phyloP scores from a whole-genome alignment of 1,140 invertebrate species.

The Agraylea sexmaculata region DNA sequence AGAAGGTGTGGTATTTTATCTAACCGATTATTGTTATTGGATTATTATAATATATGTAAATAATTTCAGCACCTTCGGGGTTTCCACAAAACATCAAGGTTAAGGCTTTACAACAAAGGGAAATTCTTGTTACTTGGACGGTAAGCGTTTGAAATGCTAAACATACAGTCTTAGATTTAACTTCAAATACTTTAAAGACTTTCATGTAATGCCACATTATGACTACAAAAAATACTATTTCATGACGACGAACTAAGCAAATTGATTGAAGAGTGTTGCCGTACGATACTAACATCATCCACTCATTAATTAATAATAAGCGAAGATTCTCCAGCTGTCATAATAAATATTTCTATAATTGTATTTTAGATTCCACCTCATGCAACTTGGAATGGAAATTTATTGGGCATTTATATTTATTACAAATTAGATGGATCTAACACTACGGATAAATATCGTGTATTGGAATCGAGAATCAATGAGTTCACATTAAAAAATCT shows the following conservation, averaged over 20 bases:
- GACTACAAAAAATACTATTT: too few relatives aligned
- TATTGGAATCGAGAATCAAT: constrained; percentile 41
- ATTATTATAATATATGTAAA: neutral
- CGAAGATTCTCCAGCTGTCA: too few relatives aligned
- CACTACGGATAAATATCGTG: constrained; percentile 18
- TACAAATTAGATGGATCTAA: constrained; percentile 7
- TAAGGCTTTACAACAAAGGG: too few relatives aligned
- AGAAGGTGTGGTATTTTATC: constrained; percentile 34
- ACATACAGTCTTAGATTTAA: neutral
- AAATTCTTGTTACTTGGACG: too few relatives aligned
- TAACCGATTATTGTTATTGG: neutral
- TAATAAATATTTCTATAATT: too few relatives aligned
- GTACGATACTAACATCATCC: too few relatives aligned
- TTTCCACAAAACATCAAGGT: too few relatives aligned
- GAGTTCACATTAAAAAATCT: constrained; percentile 51
- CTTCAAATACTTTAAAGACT: constrained; percentile 2
- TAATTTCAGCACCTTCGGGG: too few relatives aligned
- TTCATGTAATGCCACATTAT: too few relatives aligned
- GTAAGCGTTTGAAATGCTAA: neutral
- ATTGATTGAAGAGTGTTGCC: too few relatives aligned
- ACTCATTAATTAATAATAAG: too few relatives aligned
- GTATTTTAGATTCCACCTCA: constrained; percentile 49
- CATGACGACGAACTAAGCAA: too few relatives aligned
- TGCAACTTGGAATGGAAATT: constrained; percentile 66
- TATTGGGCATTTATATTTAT: constrained; percentile 65